These are phyloP conservation scores for Pinctada fucata DNA, from an alignment of 2,888 invertebrate genomes.

Conservation along the genomic window DNA sequence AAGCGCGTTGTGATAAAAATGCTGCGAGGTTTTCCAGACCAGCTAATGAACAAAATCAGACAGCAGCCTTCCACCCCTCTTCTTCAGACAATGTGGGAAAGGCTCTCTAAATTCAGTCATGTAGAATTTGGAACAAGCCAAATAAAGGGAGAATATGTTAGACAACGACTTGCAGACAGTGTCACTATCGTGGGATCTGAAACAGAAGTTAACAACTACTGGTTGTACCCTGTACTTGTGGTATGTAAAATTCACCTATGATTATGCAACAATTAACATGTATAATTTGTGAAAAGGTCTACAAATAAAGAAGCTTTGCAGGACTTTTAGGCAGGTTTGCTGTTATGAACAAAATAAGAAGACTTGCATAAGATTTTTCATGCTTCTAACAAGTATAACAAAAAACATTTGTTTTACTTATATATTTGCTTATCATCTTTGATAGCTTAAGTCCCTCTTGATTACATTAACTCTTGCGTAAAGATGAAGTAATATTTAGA, in stretches of 20 bases:
- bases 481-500: too few species aligned
- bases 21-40: constrained; percentile 74
- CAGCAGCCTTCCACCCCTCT: constrained; percentile 72
- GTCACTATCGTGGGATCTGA: constrained; percentile 69
- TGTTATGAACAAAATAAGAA: not conserved
- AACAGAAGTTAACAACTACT: constrained; percentile 72
- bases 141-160: constrained; percentile 73
- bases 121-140: constrained; percentile 59
- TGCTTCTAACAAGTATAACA: not conserved
- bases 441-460: too few species aligned
- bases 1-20: constrained; percentile 66
- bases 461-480: too few species aligned
- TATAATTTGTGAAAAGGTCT: too few species aligned
- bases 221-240: constrained; percentile 76
- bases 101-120: constrained; percentile 60
- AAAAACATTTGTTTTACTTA: too few species aligned
- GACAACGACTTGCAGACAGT: constrained; percentile 63
- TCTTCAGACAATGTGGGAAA: constrained; percentile 65
- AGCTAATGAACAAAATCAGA: constrained; percentile 67
- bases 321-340: too few species aligned
- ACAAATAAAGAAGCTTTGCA: too few species aligned
- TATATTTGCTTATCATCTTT: too few species aligned
- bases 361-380: not conserved
- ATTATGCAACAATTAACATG: too few species aligned
- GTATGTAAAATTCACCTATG: constrained; percentile 58